phyloP scores from a whole-genome alignment of 2,113 vertebrate species.

The Orthonyx spaldingii region DNA sequence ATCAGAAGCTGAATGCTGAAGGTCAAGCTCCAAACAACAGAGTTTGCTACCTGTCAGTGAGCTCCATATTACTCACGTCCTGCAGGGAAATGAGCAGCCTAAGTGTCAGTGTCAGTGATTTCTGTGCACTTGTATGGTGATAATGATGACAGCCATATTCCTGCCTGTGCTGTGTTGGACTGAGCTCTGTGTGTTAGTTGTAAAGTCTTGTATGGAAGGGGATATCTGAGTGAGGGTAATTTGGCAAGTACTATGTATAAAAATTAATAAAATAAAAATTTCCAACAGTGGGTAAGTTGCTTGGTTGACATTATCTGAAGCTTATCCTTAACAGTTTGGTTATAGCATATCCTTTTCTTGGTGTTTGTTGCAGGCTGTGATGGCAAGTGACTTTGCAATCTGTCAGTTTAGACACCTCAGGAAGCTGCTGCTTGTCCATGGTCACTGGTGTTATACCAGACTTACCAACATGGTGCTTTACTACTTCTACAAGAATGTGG shows the following conservation, averaged over 20 bases:
- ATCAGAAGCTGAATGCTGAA: not conserved
- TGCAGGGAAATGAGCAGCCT: not conserved
- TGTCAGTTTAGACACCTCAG: slow-evolving; percentile 77
- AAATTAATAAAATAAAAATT: not conserved
- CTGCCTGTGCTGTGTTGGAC: not conserved
- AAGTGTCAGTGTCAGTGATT: not conserved
- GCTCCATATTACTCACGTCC: not conserved
- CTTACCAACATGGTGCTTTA: slow-evolving; percentile 82
- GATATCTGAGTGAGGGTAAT: not conserved
- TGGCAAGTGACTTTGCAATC: slow-evolving; percentile 85
- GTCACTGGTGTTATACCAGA: slow-evolving; percentile 80
- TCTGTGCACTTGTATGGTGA: not conserved
- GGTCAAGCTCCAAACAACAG: not conserved
- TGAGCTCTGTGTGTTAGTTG: not conserved
- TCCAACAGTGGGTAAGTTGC: not conserved
- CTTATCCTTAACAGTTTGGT: not conserved
- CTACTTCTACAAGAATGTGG: slow-evolving; percentile 85
- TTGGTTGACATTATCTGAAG: not conserved
- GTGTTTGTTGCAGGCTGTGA: slow-evolving; percentile 67
- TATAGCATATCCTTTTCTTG: not conserved
- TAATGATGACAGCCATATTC: not conserved
- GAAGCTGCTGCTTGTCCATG: slow-evolving; percentile 80
- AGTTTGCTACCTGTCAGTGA: not conserved
- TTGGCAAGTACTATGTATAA: not conserved
- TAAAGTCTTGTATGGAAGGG: not conserved